phyloP scores from a whole-genome alignment of 1,140 invertebrate genomes.

The Amphibalanus amphitrite region DNA sequence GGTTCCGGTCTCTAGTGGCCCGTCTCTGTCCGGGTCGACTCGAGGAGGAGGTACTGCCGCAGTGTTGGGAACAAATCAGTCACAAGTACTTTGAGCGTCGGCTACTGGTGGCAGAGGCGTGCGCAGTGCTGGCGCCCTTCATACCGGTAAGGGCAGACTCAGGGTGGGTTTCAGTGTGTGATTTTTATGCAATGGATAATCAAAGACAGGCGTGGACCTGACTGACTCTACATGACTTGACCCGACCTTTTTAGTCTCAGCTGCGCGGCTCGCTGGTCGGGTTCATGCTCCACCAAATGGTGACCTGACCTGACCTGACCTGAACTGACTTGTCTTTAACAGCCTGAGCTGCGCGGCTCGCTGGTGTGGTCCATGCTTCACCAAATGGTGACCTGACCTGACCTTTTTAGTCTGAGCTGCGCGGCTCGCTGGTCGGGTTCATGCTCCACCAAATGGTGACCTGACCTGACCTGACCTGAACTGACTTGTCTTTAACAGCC shows the following conservation, averaged over 20 bases:
- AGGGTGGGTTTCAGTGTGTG: too few species aligned
- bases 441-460: constrained; percentile 55
- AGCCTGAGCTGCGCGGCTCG: too few species aligned
- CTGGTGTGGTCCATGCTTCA: too few species aligned
- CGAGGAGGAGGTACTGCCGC: constrained; percentile 48
- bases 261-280: too few species aligned
- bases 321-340: too few species aligned
- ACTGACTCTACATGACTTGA: too few species aligned
- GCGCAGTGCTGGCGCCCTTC: constrained; percentile 49
- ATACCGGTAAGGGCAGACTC: constrained; percentile 32
- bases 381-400: too few species aligned
- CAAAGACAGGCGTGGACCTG: too few species aligned
- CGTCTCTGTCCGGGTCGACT: constrained; percentile 30
- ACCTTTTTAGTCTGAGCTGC: constrained; percentile 40
- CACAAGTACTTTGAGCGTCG: constrained; percentile 51
- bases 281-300: too few species aligned
- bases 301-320: constrained; percentile 28
- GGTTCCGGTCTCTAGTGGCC: background rate
- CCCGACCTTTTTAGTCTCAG: too few species aligned
- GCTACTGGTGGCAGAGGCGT: constrained; percentile 51
- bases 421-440: constrained; percentile 49
- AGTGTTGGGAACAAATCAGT: constrained; percentile 59
- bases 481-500: too few species aligned
- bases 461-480: constrained; percentile 29
- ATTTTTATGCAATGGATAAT: too few species aligned